A percentile compares a stretch with the other conserved stretches of the same genome.
Evolutionary conservation across 2,113 vertebrate species (phyloP).

Genomic region (Hylia prasina): DNA sequence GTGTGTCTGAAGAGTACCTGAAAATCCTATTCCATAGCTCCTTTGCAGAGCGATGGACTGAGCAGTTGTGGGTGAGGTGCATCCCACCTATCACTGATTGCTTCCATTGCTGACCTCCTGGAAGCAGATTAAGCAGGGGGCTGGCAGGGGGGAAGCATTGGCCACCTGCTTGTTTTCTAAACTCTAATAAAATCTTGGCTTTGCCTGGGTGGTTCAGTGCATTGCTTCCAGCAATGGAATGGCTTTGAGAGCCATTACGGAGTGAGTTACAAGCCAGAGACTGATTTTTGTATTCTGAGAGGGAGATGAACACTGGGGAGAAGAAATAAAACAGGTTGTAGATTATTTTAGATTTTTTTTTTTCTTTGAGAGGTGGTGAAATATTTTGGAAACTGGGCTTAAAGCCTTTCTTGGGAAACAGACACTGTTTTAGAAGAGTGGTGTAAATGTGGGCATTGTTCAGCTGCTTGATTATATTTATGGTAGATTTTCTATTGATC

Average conservation of each 20-base stretch:
- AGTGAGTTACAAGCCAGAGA: background rate
- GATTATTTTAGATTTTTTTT: constrained; percentile 1
- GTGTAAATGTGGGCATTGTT: background rate
- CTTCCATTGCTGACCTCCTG: background rate
- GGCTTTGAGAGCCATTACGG: background rate
- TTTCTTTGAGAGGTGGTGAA: constrained; percentile 4
- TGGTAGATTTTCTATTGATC: background rate
- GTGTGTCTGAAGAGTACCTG: background rate
- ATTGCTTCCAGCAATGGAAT: background rate
- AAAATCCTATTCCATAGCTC: background rate
- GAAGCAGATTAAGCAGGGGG: background rate
- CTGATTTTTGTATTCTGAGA: background rate
- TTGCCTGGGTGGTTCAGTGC: background rate
- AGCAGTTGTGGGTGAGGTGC: accelerated
- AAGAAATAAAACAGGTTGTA: constrained; percentile 36
- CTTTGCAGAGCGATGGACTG: background rate
- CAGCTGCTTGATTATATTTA: background rate
- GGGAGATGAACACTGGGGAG: background rate
- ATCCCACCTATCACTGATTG: accelerated
- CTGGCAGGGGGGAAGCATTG: background rate
- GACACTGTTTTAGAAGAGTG: background rate
- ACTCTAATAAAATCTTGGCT: constrained; percentile 13
- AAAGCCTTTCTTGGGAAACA: background rate
- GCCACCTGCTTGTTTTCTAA: constrained; percentile 6
- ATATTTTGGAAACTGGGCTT: constrained; percentile 2